Evolutionary conservation across 2,113 vertebrate species (phyloP).

Genomic region (Prunella fulvescens): DNA sequence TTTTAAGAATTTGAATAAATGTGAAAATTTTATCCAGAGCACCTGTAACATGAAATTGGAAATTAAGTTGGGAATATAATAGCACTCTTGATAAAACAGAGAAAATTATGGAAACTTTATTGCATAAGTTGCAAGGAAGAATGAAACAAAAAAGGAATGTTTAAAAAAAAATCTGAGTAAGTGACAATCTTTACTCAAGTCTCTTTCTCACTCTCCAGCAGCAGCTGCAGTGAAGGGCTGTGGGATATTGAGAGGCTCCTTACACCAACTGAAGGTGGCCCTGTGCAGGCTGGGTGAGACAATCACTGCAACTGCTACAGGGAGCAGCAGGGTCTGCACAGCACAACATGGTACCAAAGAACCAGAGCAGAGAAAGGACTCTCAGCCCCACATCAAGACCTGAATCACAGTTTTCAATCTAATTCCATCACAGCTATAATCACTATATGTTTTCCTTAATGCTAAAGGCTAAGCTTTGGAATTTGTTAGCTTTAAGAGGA

Average conservation of each 20-base stretch:
- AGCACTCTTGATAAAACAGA: neutral
- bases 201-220: neutral
- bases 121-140: neutral
- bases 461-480: neutral
- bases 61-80: neutral
- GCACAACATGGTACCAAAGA: neutral
- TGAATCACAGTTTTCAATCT: neutral
- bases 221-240: neutral
- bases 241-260: neutral
- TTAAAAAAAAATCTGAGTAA: neutral
- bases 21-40: neutral
- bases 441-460: neutral
- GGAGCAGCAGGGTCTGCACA: neutral
- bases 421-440: neutral
- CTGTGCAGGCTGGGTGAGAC: neutral
- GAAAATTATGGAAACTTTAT: neutral
- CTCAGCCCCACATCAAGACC: neutral
- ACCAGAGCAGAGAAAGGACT: neutral
- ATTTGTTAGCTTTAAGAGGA: neutral
- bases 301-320: neutral
- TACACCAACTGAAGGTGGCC: neutral
- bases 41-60: neutral
- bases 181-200: neutral
- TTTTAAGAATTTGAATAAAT: neutral
- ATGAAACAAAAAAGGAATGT: accelerated